Base-by-base conservation (phyloP, 2,888 invertebrate species). In the Cepaea hortensis region DNA sequence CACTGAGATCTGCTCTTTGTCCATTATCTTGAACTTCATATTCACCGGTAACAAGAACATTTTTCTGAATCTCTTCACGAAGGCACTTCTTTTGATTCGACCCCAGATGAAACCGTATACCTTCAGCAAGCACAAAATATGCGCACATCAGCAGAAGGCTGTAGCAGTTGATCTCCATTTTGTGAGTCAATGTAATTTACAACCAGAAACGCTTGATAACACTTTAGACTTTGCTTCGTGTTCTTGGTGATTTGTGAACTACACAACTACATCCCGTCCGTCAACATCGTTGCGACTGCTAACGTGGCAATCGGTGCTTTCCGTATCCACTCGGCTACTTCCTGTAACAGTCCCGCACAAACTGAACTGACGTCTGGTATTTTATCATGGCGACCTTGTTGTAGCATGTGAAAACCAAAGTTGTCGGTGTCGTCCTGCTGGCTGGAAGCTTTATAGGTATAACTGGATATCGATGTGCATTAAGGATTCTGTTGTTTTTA, bases 1-100 rank as follows among this genome's bases (percentile, higher is more conserved):
- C 95, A 90, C 93, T 92, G 84, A 95, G 91, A 87, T 93, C 92
- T 83, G 94, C 93, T 88, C 94, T 94, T 88, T 98, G 98, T 46
- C 97, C 98, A n/a, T 97, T 88, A 13, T 89, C 89, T 81, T 89
- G 89, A 84, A 87, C 96, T 93, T 98, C 97, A 94, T 97, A 99
- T 94, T 99, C 99, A 87, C 99, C 99, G 90, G 97, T 97, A 85
- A 99, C 97, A 85, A 98, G 96, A 92, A 98, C 97, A 95, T 99
- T 97, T 93, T 98, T 98, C 93, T 98, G 98, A 89, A 99, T 96
- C 95, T 99, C 99, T 95, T 99, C 99, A 94, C 97, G 97, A 91
- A 99, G 96, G 95, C 99, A 99, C 95, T 98, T 98, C 93, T 97
- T 97, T 89, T 96, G 96, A 95, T 98, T 98, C 9, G 98, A 98